phyloP scores from a whole-genome alignment of 2,113 vertebrate species.

The Agapornis roseicollis region DNA sequence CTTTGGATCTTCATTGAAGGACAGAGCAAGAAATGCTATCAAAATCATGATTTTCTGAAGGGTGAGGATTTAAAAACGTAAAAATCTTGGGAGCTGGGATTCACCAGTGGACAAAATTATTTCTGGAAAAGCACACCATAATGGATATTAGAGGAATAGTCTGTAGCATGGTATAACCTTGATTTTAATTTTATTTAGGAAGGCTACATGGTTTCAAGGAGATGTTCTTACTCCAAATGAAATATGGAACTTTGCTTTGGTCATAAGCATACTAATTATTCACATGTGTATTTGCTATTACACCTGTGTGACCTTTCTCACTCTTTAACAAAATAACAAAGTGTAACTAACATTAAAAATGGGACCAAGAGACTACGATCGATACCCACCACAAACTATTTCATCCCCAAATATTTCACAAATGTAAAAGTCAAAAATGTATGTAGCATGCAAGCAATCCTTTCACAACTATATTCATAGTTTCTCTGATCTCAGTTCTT shows the following conservation, averaged over 20 bases:
- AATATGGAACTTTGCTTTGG: not conserved
- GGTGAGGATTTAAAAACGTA: not conserved
- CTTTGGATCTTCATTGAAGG: not conserved
- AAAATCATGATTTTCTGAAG: not conserved
- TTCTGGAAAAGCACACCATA: not conserved
- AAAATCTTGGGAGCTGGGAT: not conserved
- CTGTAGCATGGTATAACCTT: not conserved
- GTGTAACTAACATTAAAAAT: not conserved
- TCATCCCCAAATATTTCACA: not conserved
- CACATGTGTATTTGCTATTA: not conserved
- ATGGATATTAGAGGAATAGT: not conserved
- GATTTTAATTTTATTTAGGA: not conserved
- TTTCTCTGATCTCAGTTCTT: not conserved
- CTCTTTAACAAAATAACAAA: not conserved
- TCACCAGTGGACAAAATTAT: not conserved
- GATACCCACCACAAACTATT: not conserved
- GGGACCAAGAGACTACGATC: not conserved
- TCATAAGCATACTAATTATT: not conserved
- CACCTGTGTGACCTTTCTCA: accelerated
- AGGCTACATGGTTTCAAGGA: not conserved
- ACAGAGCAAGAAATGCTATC: not conserved
- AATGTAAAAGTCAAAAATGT: not conserved
- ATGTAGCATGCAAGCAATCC: not conserved
- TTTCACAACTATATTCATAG: not conserved
- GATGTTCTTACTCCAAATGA: not conserved